Conservation (phyloP, 2,797 vertebrate genomes). For the Neosilurus mollespiculum region DNA sequence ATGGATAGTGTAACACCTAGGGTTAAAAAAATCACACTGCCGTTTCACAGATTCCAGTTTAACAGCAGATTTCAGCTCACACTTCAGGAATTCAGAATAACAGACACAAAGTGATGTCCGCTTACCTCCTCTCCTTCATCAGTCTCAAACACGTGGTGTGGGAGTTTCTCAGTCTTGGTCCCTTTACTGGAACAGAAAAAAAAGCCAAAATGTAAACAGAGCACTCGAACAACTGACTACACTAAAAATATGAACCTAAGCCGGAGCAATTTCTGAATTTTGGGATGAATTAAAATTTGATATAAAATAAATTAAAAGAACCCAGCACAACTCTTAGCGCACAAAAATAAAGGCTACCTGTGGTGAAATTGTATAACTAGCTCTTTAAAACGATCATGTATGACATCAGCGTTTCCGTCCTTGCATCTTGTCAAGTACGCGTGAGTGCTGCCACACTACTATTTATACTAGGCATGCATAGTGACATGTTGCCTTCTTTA, state of each 20-base stretch:
- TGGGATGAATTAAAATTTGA: not conserved
- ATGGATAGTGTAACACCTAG: not conserved
- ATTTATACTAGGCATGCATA: too few species aligned
- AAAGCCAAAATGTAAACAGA: not conserved
- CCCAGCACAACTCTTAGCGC: not conserved
- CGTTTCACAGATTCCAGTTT: slow-evolving; percentile 5
- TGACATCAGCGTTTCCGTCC: too few species aligned
- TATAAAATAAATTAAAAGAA: not conserved
- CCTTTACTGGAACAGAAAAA: slow-evolving; percentile 83
- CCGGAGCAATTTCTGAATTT: not conserved
- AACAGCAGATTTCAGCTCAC: not conserved
- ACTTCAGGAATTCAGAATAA: slow-evolving; percentile 4
- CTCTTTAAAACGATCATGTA: too few species aligned
- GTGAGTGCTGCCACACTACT: too few species aligned
- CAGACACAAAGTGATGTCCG: slow-evolving; percentile 40
- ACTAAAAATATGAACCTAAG: not conserved
- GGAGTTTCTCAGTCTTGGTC: slow-evolving; percentile 92
- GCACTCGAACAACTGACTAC: not conserved
- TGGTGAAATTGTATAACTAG: too few species aligned
- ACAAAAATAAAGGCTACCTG: not conserved
- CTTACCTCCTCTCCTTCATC: slow-evolving; percentile 96
- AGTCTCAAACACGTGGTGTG: slow-evolving; percentile 88
- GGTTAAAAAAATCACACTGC: not conserved
- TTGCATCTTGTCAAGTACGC: too few species aligned
- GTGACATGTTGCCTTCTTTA: too few species aligned